Evolutionary conservation across 2,797 vertebrate genomes (phyloP).

Genomic region (Rhodeus uyekii): DNA sequence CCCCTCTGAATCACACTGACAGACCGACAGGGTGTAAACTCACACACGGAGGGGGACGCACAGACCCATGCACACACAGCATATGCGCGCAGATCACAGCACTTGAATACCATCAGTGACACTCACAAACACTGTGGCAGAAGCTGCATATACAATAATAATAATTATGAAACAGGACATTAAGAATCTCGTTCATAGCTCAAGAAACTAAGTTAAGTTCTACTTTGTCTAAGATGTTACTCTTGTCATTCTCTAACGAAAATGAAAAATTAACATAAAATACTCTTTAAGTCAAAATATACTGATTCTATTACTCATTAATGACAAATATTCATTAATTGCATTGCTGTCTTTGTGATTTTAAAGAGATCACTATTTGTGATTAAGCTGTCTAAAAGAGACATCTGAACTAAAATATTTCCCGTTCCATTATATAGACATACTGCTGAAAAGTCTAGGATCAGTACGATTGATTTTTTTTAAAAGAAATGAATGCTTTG

Average conservation of each 20-base stretch:
- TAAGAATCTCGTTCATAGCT: not conserved
- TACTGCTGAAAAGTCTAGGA: not conserved
- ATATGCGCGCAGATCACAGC: constrained; percentile 16
- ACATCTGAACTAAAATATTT: not conserved
- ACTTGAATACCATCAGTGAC: constrained; percentile 48
- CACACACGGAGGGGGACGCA: not conserved
- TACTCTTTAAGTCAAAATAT: too few relatives aligned
- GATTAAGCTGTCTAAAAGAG: not conserved
- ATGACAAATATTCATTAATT: too few relatives aligned
- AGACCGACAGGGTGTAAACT: constrained; percentile 24
- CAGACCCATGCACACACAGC: constrained; percentile 36
- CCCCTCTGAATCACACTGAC: constrained; percentile 48
- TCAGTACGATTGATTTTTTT: not conserved
- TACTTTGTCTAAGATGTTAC: not conserved
- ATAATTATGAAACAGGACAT: constrained; percentile 11
- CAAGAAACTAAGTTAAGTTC: not conserved
- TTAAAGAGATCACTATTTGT: not conserved
- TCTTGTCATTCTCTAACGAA: not conserved
- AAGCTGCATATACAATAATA: constrained; percentile 48
- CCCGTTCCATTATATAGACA: not conserved
- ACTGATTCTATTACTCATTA: too few relatives aligned
- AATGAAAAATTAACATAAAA: not conserved
- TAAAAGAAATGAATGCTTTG: not conserved
- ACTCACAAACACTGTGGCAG: not conserved
- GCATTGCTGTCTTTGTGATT: not conserved